Base-by-base conservation (phyloP, 53 echinoderm and acorn worm genomes). In the Arbacia lixula region DNA sequence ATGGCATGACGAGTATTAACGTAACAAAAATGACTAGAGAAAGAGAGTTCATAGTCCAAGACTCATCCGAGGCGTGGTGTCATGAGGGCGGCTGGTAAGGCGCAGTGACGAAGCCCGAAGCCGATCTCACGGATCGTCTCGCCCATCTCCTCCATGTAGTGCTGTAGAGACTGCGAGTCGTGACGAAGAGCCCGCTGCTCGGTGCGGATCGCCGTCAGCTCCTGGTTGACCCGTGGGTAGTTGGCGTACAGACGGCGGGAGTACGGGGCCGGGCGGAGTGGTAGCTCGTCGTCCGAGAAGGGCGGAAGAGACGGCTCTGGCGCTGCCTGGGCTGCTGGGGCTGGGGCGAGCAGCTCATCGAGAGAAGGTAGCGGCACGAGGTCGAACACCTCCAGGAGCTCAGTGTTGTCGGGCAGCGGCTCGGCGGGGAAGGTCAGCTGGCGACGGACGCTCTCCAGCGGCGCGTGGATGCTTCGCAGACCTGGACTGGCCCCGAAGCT, bases 231-330 rank as follows among this genome's bases (percentile, higher is more conserved):
- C 22, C 0, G 64, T 10, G 71, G 0, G 24, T 46, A 24, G 50
- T 26, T 28, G 49, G 28, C 27, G 11, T 41, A 2, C 0, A 71
- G 71, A 29, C 29, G 25, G 19, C 71, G 71, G 46, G 71, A 46
- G 71, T 22, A 71, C 26, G 26, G 71, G 1, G 71, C 71, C 27
- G 71, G 71, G 3, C 71, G 71, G 19, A 71, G 42, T 1, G 71
- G 71, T 2, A 12, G 71, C 25, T 29, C 39, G 40, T 71, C 71
- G 6, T 12, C 17, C 11, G 6, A 40, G 12, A 29, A 31, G 63
- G 19, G 22, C 36, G 38, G 38, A n/a, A n/a, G n/a, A 20, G 21
- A 36, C n/a, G 66, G 66, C 20, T 9, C 21, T 35, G 34, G 17
- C 63, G 63, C n/a, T n/a, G n/a, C n/a, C n/a, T n/a, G n/a, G n/a